Conservation (phyloP, 2,113 vertebrate species). For the Chloropsis hardwickii region DNA sequence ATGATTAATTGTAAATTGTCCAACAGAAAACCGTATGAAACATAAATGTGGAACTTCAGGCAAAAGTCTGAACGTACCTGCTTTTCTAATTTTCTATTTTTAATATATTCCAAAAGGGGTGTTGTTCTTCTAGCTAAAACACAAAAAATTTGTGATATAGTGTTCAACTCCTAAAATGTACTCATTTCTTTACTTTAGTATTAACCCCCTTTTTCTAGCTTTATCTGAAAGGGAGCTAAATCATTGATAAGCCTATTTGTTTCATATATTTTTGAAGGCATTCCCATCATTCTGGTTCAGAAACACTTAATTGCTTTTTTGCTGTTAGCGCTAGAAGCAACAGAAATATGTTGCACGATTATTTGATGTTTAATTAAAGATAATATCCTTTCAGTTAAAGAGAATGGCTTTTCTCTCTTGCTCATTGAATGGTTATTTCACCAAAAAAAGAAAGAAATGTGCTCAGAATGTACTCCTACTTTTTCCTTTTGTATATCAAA, state of each 20-base stretch:
- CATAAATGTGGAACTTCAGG: constrained; percentile 35
- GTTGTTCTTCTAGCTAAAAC: constrained; percentile 94
- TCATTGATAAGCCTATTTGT: background rate
- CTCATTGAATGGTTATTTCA: background rate
- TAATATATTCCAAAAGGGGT: constrained; percentile 97
- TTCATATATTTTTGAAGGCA: background rate
- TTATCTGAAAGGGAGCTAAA: constrained; percentile 30
- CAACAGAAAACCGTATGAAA: background rate
- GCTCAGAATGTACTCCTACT: background rate
- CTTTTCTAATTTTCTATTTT: constrained; percentile 98
- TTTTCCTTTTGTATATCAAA: background rate
- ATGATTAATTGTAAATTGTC: background rate
- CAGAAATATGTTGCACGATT: background rate
- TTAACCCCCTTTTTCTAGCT: constrained; percentile 31
- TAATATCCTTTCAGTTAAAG: background rate
- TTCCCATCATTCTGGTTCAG: background rate
- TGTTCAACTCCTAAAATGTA: constrained; percentile 60
- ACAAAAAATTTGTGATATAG: constrained; percentile 66
- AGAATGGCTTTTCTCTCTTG: background rate
- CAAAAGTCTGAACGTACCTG: constrained; percentile 81
- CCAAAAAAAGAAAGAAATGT: background rate
- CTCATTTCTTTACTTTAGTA: constrained; percentile 54
- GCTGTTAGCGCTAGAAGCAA: background rate
- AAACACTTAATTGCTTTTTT: background rate
- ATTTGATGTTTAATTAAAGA: background rate